Conservation (phyloP, 2,888 invertebrate genomes). For the Neoscelio sp. region DNA sequence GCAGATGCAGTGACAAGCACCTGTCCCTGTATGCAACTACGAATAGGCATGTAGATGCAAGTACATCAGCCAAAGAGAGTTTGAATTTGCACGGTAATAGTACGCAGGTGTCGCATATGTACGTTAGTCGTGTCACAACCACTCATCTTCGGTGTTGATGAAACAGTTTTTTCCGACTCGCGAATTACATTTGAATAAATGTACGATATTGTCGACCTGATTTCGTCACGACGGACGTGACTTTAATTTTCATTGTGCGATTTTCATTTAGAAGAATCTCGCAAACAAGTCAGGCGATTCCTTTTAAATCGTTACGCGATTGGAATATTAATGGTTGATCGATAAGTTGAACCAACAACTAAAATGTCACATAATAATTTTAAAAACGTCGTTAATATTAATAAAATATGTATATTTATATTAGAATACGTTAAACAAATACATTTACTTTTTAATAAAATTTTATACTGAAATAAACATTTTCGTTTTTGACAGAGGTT, state of each 20-base stretch:
- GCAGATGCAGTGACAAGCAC: conserved; percentile 75
- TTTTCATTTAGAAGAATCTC: conserved; percentile 1
- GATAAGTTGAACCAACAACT: no score
- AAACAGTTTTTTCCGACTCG: conserved; percentile 19
- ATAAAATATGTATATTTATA: no score
- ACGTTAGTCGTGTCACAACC: conserved; percentile 51
- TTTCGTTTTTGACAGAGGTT: no score
- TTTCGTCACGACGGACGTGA: conserved; percentile 37
- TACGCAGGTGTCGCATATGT: conserved; percentile 58
- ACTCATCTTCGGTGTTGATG: conserved; percentile 24
- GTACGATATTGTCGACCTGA: conserved; percentile 27
- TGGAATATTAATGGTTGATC: background rate
- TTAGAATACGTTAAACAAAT: no score
- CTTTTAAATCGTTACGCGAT: background rate
- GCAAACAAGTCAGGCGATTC: background rate
- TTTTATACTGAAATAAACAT: no score
- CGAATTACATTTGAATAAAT: conserved; percentile 27
- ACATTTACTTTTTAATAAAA: no score
- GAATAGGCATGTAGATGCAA: conserved; percentile 64
- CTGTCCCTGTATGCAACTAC: conserved; percentile 70
- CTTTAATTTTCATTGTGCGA: conserved; percentile 26
- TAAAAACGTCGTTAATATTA: background rate
- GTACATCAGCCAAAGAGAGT: conserved; percentile 35
- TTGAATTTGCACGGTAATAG: conserved; percentile 61
- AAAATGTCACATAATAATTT: no score